phyloP scores from a whole-genome alignment of 2,888 invertebrate genomes.

The Slavum lentiscoides region DNA sequence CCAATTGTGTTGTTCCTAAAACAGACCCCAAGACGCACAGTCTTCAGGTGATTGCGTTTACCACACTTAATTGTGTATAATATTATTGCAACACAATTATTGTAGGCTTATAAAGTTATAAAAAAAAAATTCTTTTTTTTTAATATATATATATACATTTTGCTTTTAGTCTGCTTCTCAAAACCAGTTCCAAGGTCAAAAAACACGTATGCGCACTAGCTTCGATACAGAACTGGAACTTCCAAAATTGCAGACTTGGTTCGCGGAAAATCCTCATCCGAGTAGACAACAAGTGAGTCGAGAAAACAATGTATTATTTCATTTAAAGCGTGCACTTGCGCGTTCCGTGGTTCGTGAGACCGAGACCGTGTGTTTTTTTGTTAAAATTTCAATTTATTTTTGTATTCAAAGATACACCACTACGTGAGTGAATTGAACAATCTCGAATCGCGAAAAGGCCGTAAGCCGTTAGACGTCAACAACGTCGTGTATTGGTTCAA shows the following conservation, averaged over 20 bases:
- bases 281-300: constrained; percentile 77
- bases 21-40: constrained; percentile 27
- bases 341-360: background rate
- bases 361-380: background rate
- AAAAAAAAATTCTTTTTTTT: background rate
- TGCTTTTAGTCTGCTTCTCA: constrained; percentile 62
- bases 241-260: constrained; percentile 95
- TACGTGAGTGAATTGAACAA: constrained; percentile 93
- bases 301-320: background rate
- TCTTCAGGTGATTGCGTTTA: constrained; percentile 30
- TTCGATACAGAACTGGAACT: constrained; percentile 96
- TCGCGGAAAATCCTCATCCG: constrained; percentile 95
- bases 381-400: background rate
- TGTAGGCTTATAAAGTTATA: background rate
- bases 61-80: background rate
- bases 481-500: constrained; percentile 98
- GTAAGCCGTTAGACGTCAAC: constrained; percentile 92
- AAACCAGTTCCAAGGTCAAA: constrained; percentile 78
- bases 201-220: constrained; percentile 93
- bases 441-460: constrained; percentile 85
- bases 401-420: constrained; percentile 72
- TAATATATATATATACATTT: background rate
- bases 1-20: constrained; percentile 38
- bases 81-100: background rate
- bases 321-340: background rate